These are phyloP conservation scores for Iphiclides podalirius DNA, from an alignment of 2,888 invertebrate genomes.

Conservation along the genomic window DNA sequence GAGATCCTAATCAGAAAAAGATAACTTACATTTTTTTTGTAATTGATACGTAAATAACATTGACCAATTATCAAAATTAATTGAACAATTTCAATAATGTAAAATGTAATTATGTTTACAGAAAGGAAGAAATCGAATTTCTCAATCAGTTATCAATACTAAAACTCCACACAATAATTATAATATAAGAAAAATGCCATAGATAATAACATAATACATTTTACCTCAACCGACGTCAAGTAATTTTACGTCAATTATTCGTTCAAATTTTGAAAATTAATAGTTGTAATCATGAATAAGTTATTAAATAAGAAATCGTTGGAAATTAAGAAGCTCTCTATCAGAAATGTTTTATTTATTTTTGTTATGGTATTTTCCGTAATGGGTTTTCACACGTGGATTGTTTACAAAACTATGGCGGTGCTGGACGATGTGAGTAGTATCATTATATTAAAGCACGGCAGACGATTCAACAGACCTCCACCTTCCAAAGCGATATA, in stretches of 20 bases:
- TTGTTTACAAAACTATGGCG: conserved; percentile 8
- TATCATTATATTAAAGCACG: conserved; percentile 16
- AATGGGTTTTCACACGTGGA: conserved; percentile 17
- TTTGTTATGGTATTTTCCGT: not conserved
- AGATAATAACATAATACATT: too few species aligned
- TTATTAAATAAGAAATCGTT: conserved; percentile 7
- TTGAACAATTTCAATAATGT: too few species aligned
- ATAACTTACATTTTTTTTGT: too few species aligned
- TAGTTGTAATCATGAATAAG: conserved; percentile 14
- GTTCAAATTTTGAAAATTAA: conserved; percentile 2
- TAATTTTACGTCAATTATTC: not conserved
- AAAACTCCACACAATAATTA: too few species aligned
- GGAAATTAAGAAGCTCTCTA: conserved; percentile 6
- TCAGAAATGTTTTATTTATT: conserved; percentile 10
- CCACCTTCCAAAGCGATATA: conserved; percentile 1
- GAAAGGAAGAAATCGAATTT: too few species aligned
- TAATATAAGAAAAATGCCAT: too few species aligned
- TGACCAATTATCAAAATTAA: too few species aligned
- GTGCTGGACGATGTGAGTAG: conserved; percentile 13
- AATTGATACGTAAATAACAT: too few species aligned
- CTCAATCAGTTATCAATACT: too few species aligned
- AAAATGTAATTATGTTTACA: too few species aligned
- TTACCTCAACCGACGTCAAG: too few species aligned
- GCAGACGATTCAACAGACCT: conserved; percentile 5
- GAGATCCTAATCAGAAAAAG: too few species aligned